Evolutionary conservation across 1,140 invertebrate genomes (phyloP).

Genomic region (Bombyx mandarina): DNA sequence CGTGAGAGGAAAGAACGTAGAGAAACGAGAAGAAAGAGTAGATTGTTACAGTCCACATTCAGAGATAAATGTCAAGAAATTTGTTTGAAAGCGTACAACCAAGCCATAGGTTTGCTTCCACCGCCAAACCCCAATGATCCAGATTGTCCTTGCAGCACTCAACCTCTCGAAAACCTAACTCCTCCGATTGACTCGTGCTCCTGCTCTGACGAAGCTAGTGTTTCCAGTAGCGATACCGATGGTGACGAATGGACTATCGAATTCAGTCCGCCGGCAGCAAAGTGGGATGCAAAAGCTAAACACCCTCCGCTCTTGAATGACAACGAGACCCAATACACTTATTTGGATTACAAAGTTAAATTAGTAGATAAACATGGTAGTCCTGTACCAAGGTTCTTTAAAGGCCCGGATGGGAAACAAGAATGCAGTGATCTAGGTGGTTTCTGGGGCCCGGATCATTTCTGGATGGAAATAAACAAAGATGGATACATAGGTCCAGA

Average conservation of each 20-base stretch:
- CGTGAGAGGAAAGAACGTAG: conserved; percentile 47
- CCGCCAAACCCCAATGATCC: conserved; percentile 48
- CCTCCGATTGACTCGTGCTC: conserved; percentile 56
- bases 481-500: conserved; percentile 58
- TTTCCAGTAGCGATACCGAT: conserved; percentile 52
- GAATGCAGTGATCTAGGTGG: conserved; percentile 62
- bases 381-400: conserved; percentile 49
- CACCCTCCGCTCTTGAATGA: conserved; percentile 33
- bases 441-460: conserved; percentile 43
- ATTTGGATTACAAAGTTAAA: conserved; percentile 62
- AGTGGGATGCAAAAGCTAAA: conserved; percentile 50
- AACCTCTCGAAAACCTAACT: conserved; percentile 19
- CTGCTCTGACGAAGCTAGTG: conserved; percentile 44
- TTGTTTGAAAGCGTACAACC: conserved; percentile 61
- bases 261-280: conserved; percentile 49
- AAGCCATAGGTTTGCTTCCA: conserved; percentile 54
- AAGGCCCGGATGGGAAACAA: conserved; percentile 58
- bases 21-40: conserved; percentile 51
- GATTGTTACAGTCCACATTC: conserved; percentile 53
- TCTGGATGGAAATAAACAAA: conserved; percentile 58
- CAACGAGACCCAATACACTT: conserved; percentile 51
- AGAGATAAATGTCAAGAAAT: conserved; percentile 59
- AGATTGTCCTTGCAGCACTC: conserved; percentile 47
- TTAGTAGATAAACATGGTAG: conserved; percentile 49
- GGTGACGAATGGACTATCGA: conserved; percentile 56